Evolutionary conservation across 1,140 invertebrate species (phyloP).

Genomic region (Trissolcus basalis): DNA sequence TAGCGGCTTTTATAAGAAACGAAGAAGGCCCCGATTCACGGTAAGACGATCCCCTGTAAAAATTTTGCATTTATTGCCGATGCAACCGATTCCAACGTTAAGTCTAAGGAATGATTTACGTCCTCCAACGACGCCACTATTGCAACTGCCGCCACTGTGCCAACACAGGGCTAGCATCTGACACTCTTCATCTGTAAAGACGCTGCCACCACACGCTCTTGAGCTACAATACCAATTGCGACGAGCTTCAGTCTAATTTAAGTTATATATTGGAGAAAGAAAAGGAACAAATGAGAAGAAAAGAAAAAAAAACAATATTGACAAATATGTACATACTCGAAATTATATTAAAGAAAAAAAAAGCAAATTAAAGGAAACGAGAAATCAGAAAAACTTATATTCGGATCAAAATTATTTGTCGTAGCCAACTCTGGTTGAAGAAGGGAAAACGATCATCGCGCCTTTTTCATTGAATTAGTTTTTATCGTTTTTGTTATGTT

Average conservation of each 20-base stretch:
- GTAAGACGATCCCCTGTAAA: constrained; percentile 84
- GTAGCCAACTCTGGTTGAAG: constrained; percentile 9
- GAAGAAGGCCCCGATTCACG: constrained; percentile 81
- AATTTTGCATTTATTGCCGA: constrained; percentile 83
- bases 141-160: constrained; percentile 76
- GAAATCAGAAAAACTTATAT: constrained; percentile 32
- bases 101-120: constrained; percentile 73
- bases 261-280: constrained; percentile 7
- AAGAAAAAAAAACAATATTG: constrained; percentile 23
- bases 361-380: constrained; percentile 12
- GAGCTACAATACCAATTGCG: constrained; percentile 66
- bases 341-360: too few relatives aligned
- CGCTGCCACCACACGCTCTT: constrained; percentile 59
- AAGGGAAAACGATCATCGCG: too few relatives aligned
- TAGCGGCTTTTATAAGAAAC: constrained; percentile 81
- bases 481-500: too few relatives aligned
- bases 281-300: not conserved
- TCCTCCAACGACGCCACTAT: constrained; percentile 72
- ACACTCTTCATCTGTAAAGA: constrained; percentile 64
- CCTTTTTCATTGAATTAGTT: too few relatives aligned
- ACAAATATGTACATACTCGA: constrained; percentile 50
- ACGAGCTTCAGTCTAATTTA: constrained; percentile 66
- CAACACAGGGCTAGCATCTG: constrained; percentile 80
- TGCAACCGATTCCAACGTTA: constrained; percentile 79
- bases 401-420: constrained; percentile 48